A percentile compares a stretch with the other conserved stretches of the same genome.
Evolutionary conservation across 2,113 vertebrate genomes (phyloP).

Genomic region (Sarotherodon lohbergeri): DNA sequence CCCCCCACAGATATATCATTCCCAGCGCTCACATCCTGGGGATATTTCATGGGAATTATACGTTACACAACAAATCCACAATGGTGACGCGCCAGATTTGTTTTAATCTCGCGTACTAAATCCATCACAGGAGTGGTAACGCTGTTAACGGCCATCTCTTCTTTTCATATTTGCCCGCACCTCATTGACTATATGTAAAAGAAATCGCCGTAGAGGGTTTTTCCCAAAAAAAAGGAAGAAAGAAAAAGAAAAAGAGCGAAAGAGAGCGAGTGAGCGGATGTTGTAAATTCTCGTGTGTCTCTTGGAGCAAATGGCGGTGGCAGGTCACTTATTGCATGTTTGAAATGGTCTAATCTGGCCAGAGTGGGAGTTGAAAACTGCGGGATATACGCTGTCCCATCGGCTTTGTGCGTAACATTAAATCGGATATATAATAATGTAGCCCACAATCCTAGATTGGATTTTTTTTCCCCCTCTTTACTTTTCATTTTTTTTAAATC

Average conservation of each 20-base stretch:
- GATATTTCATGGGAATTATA: conserved; percentile 45
- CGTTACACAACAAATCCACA: conserved; percentile 63
- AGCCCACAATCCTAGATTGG: not conserved
- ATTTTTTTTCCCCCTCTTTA: not conserved
- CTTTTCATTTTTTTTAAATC: not conserved
- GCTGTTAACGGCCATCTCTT: not conserved
- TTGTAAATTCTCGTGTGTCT: not conserved
- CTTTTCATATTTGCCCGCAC: not conserved
- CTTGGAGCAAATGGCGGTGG: not conserved
- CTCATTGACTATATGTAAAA: not conserved
- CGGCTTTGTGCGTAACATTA: not conserved
- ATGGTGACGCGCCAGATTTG: conserved; percentile 25
- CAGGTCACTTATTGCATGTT: not conserved
- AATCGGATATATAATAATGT: not conserved
- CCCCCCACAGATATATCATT: not conserved
- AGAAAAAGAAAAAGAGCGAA: not conserved
- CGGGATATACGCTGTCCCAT: not conserved
- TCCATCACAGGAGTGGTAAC: conserved; percentile 1
- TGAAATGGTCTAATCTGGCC: conserved; percentile 32
- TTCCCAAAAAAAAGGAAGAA: not conserved
- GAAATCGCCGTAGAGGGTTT: not conserved
- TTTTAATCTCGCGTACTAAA: conserved; percentile 44
- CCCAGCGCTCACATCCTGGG: not conserved
- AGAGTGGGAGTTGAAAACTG: not conserved
- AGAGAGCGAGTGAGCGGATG: not conserved